Base-by-base conservation (phyloP, 1,140 invertebrate species). In the Anoplolepis gracilipes region DNA sequence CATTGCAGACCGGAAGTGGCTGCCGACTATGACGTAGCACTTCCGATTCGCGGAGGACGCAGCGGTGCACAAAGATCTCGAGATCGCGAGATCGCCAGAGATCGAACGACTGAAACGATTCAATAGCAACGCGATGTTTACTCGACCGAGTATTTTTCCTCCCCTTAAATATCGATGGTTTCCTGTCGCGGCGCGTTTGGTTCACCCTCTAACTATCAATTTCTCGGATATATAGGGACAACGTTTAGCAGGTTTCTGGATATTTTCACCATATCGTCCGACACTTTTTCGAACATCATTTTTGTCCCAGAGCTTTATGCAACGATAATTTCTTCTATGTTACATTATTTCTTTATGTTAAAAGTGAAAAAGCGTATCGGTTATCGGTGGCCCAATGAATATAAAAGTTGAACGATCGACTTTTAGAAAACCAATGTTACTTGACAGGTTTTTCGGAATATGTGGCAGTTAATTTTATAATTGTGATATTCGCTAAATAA, bases 11-110 rank as follows among this genome's bases (percentile, higher is more conserved):
- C 87, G 93, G 90, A 93, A 91, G 89, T 85, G 85, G 67, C 87
- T 76, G 90, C 88, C 81, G 88, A 46, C 53, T 91, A 91, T 93
- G 92, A 93, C 91, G 73, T 91, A 93, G 85, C 89, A 88, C 92
- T 93, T 94, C 93, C 93, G 88, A 85, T 55, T 72, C 59, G 62
- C 49, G 70, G 78, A 75, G 86, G 89, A 92, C 90, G 36, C 36
- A 33, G 28, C 55, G n/a, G 0, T 49, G 77, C 65, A 57, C 77
- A 70, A 22, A 55, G n/a, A 19, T 49, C 67, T 86, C 86, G 88
- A 73, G 84, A 85, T 70, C 72, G 57, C n/a, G 87, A 67, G 39
- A 33, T 57, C 79, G 42, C 25, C 28, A 13, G 61, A 25, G 53
- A 81, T 81, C 78, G 67, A 82, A 4, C 53, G 25, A 7, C 25